Evolutionary conservation across 2,113 vertebrate genomes (phyloP).

Genomic region (Anhinga anhinga): DNA sequence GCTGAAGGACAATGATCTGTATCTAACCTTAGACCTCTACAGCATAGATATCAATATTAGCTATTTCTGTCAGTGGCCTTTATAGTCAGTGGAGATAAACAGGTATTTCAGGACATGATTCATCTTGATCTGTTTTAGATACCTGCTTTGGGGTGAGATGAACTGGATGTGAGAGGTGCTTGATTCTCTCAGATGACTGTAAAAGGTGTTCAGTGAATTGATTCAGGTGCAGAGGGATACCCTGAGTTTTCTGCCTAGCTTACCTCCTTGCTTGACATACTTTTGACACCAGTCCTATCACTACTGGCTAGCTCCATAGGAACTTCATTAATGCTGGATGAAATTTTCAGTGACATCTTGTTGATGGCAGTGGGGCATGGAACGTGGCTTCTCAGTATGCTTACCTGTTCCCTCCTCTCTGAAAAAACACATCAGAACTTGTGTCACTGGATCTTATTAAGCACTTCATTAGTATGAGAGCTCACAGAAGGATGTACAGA

Average conservation of each 20-base stretch:
- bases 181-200: not conserved
- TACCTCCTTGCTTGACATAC: not conserved
- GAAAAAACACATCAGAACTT: not conserved
- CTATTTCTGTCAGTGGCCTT: not conserved
- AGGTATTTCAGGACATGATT: conserved; percentile 31
- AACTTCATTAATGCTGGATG: not conserved
- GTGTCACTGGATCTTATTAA: not conserved
- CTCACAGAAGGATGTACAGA: not conserved
- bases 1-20: not conserved
- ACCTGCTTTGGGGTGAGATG: not conserved
- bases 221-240: not conserved
- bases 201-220: not conserved
- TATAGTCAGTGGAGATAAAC: not conserved
- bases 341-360: not conserved
- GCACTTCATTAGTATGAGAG: not conserved
- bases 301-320: not conserved
- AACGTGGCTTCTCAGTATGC: not conserved
- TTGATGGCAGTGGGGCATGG: not conserved
- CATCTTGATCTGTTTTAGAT: conserved; percentile 34
- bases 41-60: not conserved
- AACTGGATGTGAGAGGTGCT: not conserved
- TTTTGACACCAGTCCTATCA: not conserved
- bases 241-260: not conserved
- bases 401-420: not conserved
- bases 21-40: not conserved